Evolutionary conservation across 2,888 invertebrate species (phyloP), one percentile per base, ranked within the genome.

Genomic region (Euzophera pinguis): DNA sequence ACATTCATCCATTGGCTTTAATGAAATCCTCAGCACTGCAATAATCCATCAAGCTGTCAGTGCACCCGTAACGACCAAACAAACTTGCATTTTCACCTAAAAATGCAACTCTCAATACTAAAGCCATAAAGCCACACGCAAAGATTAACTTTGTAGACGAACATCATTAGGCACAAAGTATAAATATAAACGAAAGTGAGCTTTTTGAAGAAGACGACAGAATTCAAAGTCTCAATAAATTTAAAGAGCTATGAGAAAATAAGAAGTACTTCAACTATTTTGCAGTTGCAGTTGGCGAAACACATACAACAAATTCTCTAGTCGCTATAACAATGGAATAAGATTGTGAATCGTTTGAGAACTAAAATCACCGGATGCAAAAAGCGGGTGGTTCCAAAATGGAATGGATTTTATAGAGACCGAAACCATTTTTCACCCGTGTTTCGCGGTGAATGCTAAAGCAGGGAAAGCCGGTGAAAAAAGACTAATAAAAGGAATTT

Each of bases 21-120:
- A 79, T 75, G 73, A 77, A 80, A 78, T 74, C 75, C 69, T 73
- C 69, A 62, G 69, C 69, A 65, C 60, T 69, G 71, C 71, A 69
- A 68, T 63, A 68, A 84, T 86, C 79, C 75, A 84, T 86, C 84
- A 85, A 63, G 47, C 73, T 82, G 84, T 84, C 85, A 67, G 57
- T 63, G 56, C 68, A 61, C 68, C 69, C 67, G 59, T 60, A 61
- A 55, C 57, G 51, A 56, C 52, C 50, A 55, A 53, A 66, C 81
- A 59, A 79, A 72, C 55, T 66, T 75, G 65, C 35, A 12, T 59
- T 61, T 80, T 47, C 78, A 61, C 56, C 54, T 57, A 14, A 52
- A 59, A 58, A 37, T 22, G 14, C 48, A 13, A 54, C 57, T 49
- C 57, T 47, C 35, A 53, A 34, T 53, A 53, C 42, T 41, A 56